Conservation (phyloP, 1,140 invertebrate genomes). For the Octopus bimaculoides region DNA sequence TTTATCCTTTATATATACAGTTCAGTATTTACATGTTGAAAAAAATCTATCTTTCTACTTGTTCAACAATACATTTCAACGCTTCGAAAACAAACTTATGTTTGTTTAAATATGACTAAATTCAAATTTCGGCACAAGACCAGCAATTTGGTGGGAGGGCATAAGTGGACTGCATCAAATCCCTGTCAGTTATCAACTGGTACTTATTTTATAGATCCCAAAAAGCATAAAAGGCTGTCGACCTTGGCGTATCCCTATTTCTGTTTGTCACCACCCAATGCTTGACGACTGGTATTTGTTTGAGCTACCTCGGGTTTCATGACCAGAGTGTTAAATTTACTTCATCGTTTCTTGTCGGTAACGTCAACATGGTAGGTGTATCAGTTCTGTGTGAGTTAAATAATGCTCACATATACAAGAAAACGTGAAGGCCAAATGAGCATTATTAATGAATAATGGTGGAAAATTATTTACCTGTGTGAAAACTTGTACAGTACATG, state of each 20-base stretch:
- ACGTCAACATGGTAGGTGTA: background rate
- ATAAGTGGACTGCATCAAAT: no score
- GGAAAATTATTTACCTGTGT: slow-evolving; percentile 10
- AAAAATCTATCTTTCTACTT: background rate
- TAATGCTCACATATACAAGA: background rate
- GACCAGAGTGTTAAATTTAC: background rate
- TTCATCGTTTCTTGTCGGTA: background rate
- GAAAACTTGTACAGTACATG: slow-evolving; percentile 26
- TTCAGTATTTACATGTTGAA: background rate
- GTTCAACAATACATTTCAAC: background rate
- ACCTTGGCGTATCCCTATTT: no score
- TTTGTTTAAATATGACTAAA: background rate
- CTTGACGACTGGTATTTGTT: no score
- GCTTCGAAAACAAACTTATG: background rate
- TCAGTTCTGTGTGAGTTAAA: background rate
- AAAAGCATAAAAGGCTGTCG: no score
- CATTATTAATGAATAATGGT: background rate
- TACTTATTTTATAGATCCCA: no score
- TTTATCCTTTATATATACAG: background rate
- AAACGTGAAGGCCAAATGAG: background rate
- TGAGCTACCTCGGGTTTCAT: background rate
- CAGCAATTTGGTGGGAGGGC: no score
- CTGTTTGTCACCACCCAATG: no score
- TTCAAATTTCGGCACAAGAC: no score
- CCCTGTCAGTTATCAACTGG: no score